Evolutionary conservation across 2,888 invertebrate genomes (phyloP).

Genomic region (Caenorhabditis sp.): DNA sequence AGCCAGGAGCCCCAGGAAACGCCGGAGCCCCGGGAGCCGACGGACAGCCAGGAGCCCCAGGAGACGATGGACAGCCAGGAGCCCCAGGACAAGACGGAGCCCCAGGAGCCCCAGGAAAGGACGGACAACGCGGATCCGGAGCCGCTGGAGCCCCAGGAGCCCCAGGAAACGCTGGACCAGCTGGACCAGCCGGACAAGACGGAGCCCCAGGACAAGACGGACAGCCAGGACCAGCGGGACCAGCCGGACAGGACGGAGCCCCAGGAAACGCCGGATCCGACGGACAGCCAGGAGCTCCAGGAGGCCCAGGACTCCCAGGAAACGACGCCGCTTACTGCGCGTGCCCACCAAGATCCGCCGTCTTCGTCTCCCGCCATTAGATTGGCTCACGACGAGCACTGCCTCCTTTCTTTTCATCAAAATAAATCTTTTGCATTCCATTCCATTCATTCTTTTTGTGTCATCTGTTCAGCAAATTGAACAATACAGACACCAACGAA

Average conservation of each 20-base stretch:
- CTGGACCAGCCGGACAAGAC: constrained; percentile 59
- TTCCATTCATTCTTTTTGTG: constrained; percentile 13
- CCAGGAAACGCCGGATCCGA: constrained; percentile 60
- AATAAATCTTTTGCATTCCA: constrained; percentile 49
- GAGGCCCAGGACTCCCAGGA: constrained; percentile 68
- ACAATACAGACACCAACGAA: not conserved
- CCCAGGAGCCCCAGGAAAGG: constrained; percentile 57
- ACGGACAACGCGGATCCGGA: constrained; percentile 56
- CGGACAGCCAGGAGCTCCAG: constrained; percentile 64
- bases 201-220: constrained; percentile 60
- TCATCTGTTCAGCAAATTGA: constrained; percentile 22
- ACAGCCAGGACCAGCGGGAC: constrained; percentile 56
- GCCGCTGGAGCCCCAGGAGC: constrained; percentile 61
- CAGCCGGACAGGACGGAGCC: constrained; percentile 53
- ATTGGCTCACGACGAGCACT: constrained; percentile 27
- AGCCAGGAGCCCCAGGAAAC: constrained; percentile 57
- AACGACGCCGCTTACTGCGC: constrained; percentile 70
- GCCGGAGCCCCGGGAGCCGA: constrained; percentile 54
- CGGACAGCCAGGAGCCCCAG: constrained; percentile 57
- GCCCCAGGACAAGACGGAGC: constrained; percentile 62
- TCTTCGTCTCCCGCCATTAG: constrained; percentile 62
- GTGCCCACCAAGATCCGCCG: constrained; percentile 67
- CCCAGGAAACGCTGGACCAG: constrained; percentile 60
- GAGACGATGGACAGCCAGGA: constrained; percentile 64
- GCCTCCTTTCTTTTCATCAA: constrained; percentile 17